phyloP scores from a whole-genome alignment of 2,113 vertebrate genomes.

The Pristiophorus japonicus region DNA sequence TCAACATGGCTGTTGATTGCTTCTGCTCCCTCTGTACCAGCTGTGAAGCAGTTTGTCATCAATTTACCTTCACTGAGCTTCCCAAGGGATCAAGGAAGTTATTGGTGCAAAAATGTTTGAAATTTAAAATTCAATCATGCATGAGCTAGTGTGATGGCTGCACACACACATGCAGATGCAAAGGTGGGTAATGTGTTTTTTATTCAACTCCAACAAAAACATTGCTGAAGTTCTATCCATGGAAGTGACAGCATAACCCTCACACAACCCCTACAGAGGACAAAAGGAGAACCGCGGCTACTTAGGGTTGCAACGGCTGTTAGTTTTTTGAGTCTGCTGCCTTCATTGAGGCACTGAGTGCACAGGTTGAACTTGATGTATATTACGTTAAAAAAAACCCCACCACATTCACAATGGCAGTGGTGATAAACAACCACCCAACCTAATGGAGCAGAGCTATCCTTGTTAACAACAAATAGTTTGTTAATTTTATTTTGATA shows the following conservation, averaged over 20 bases:
- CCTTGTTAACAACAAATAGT: background rate
- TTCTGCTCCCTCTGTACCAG: background rate
- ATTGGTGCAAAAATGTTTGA: background rate
- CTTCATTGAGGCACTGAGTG: background rate
- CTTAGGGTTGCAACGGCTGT: background rate
- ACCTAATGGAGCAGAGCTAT: background rate
- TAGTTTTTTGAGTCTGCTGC: background rate
- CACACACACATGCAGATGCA: background rate
- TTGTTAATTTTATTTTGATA: background rate
- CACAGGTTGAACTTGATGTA: background rate
- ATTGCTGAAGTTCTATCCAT: background rate
- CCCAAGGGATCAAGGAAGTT: background rate
- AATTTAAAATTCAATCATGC: slow-evolving; percentile 8
- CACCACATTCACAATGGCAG: background rate
- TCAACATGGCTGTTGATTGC: background rate
- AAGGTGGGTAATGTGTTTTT: background rate
- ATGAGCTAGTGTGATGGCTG: background rate
- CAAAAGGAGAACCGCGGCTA: background rate
- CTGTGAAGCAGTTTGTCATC: background rate
- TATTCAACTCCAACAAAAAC: background rate
- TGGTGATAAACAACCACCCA: background rate
- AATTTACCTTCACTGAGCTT: background rate
- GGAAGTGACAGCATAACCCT: background rate
- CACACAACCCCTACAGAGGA: background rate
- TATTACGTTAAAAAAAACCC: background rate